Conservation (phyloP, 1,140 invertebrate genomes). For the Drosophila burlai region DNA sequence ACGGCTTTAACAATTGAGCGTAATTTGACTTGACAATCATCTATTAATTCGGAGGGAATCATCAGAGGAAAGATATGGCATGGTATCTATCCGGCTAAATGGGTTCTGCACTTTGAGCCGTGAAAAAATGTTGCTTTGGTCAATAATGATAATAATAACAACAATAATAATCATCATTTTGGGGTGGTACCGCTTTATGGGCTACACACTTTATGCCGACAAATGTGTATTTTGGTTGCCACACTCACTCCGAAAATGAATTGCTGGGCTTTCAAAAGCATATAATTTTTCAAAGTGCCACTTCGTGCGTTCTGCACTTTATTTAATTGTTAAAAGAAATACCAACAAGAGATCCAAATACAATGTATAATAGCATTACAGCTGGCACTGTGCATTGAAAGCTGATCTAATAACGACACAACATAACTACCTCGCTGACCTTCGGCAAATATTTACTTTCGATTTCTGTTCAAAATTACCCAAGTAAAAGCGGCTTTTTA, state of each 20-base stretch:
- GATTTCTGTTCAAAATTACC: slow-evolving; percentile 59
- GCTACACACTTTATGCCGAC: background rate
- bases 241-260: background rate
- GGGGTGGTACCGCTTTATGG: background rate
- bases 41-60: slow-evolving; percentile 65
- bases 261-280: background rate
- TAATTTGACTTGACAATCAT: slow-evolving; percentile 65
- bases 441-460: slow-evolving; percentile 78
- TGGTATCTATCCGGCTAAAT: slow-evolving; percentile 8
- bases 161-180: slow-evolving; percentile 8
- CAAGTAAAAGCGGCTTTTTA: slow-evolving; percentile 43
- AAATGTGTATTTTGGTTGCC: background rate
- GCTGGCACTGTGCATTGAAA: slow-evolving; percentile 48
- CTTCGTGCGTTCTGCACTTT: slow-evolving; percentile 4
- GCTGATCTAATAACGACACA: slow-evolving; percentile 75
- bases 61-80: slow-evolving; percentile 2
- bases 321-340: background rate
- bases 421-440: slow-evolving; percentile 55
- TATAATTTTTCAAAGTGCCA: background rate
- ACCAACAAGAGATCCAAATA: background rate
- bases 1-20: slow-evolving; percentile 55
- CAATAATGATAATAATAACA: background rate
- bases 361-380: slow-evolving; percentile 39
- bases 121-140: background rate
- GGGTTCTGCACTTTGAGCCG: slow-evolving; percentile 14